Evolutionary conservation across 2,113 vertebrate species (phyloP).

Genomic region (Theropithecus gelada): DNA sequence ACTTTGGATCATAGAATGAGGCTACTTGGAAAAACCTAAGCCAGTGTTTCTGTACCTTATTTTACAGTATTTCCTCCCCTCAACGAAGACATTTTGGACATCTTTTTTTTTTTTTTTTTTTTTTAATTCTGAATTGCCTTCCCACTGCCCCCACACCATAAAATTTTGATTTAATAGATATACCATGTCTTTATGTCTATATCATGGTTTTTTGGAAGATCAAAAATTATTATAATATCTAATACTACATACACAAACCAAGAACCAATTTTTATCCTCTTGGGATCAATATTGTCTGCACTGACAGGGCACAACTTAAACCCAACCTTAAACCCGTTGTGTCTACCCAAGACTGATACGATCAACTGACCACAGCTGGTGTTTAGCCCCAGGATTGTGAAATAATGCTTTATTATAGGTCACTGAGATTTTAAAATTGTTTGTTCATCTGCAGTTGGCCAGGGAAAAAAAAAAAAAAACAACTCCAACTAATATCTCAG

Average conservation of each 20-base stretch:
- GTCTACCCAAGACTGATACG: neutral
- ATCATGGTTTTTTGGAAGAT: neutral
- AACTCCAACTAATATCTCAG: neutral
- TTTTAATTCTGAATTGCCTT: neutral
- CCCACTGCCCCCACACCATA: fast-evolving
- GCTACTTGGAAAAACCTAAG: neutral
- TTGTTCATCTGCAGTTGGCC: neutral
- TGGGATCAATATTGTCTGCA: neutral
- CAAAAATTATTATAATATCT: neutral
- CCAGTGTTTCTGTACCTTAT: neutral
- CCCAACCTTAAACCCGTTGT: neutral
- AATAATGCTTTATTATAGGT: neutral
- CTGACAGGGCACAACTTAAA: neutral
- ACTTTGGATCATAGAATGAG: neutral
- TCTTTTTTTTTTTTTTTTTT: neutral
- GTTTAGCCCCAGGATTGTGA: neutral
- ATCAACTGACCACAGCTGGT: neutral
- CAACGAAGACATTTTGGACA: neutral
- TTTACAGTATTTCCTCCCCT: neutral
- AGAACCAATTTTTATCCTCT: neutral
- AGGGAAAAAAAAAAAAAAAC: neutral
- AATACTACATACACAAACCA: neutral
- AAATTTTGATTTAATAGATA: neutral
- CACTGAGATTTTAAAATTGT: neutral
- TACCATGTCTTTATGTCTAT: neutral